phyloP scores from a whole-genome alignment of 2,797 vertebrate genomes.

The Gobionotothen gibberifrons region DNA sequence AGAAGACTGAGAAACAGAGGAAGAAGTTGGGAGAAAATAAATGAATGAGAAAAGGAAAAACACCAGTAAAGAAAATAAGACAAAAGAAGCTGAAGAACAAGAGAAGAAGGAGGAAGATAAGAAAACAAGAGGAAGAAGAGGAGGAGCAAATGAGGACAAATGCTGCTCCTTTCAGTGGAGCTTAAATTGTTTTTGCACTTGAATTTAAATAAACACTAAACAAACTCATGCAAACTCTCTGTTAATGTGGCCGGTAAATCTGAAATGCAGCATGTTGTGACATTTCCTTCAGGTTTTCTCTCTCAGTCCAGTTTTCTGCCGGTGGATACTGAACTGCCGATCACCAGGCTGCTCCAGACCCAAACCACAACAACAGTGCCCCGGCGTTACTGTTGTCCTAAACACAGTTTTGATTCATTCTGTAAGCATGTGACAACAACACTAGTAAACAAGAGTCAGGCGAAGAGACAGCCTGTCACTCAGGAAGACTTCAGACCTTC shows the following conservation, averaged over 20 bases:
- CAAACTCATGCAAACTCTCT: neutral
- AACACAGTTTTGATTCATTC: neutral
- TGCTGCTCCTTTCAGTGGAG: neutral
- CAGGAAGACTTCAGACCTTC: conserved; percentile 26
- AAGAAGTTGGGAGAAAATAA: no score
- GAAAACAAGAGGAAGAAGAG: neutral
- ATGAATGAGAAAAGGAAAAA: neutral
- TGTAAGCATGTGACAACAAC: neutral
- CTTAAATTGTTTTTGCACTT: neutral
- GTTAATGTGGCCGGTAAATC: neutral
- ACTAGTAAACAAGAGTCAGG: conserved; percentile 23
- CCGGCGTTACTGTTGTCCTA: neutral
- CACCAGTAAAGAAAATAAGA: neutral
- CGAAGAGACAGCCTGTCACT: conserved; percentile 20
- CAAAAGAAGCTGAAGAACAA: neutral
- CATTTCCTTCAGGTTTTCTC: neutral
- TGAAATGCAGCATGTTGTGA: neutral
- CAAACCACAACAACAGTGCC: neutral
- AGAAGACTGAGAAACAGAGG: no score
- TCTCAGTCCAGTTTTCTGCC: conserved; percentile 11
- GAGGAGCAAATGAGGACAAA: neutral
- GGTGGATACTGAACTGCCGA: conserved; percentile 28
- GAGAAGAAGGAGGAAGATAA: neutral
- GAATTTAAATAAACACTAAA: neutral
- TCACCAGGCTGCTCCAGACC: conserved; percentile 5